Evolutionary conservation across 2,797 vertebrate genomes (phyloP), one percentile per base, ranked within the genome.

Genomic region (Garrulus glandarius): DNA sequence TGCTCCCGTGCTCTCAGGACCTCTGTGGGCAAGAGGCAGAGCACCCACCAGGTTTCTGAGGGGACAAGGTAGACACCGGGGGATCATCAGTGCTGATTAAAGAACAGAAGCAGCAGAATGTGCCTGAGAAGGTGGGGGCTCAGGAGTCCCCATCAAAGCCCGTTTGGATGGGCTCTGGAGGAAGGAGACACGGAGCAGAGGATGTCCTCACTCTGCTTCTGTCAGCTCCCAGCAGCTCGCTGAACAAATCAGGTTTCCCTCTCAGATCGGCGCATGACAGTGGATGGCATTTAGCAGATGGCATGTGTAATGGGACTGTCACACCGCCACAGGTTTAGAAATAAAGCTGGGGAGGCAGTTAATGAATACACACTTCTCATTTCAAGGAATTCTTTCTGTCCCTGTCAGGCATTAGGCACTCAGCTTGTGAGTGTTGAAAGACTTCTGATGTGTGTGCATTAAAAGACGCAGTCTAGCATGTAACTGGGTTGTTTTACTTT

Each of bases 201-300:
- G 60, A 88, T 94, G 87, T 76, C 78, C 82, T 84, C 27, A 0
- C 70, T 50, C 76, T 59, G 67, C 89, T 78, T 59, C 89, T 96
- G 96, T 93, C 95, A 93, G 79, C 87, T 95, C 91, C 68, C 81
- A 95, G 92, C 81, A 94, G 88, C 84, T 94, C 89, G 4, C 1
- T 34, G 65, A 96, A 72, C 88, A 96, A 88, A 93, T 89, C 18
- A 67, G 93, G 91, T 96, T 95, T 94, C 91, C 84, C 84, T 95
- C 55, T 49, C 65, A 70, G 92, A 96, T 91, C 61, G 7, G 0
- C 90, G 87, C 89, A 71, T 95, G 95, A 95, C 94, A 92, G 89
- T 26, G 81, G 88, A 68, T 96, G 96, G 91, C 96, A 93, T 88
- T 95, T 92, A 91, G 80, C 96, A 96, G 93, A 96, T 96, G 96